Evolutionary conservation across 2,888 invertebrate species (phyloP).

Genomic region (Noctua janthe): DNA sequence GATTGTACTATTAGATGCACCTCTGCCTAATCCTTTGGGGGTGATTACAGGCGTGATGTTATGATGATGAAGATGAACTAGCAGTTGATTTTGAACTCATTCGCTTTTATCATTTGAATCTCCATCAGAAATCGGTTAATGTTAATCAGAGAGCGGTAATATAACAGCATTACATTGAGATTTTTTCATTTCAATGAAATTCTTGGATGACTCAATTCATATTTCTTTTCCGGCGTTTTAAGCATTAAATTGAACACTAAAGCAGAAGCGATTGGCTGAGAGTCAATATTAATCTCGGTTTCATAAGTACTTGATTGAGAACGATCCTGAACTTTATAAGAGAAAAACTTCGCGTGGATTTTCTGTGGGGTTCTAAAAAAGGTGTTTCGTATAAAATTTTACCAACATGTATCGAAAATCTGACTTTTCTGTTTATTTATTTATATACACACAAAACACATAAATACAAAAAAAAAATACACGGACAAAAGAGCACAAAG

Average conservation of each 20-base stretch:
- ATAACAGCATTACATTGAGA: background rate
- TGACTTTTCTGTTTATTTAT: background rate
- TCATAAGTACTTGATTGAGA: background rate
- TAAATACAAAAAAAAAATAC: background rate
- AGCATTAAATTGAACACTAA: conserved; percentile 11
- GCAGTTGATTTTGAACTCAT: background rate
- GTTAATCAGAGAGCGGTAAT: background rate
- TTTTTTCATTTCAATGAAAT: conserved; percentile 17
- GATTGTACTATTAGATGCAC: background rate
- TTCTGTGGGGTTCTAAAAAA: background rate
- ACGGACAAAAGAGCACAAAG: background rate
- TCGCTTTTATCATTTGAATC: background rate
- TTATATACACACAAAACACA: background rate
- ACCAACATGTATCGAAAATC: background rate
- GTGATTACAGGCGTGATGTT: background rate
- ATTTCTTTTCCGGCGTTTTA: conserved; percentile 5
- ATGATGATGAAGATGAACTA: background rate
- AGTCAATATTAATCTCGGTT: conserved; percentile 29
- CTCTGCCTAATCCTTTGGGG: background rate
- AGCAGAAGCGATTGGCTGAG: conserved; percentile 9
- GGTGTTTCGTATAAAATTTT: background rate
- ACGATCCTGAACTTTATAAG: background rate
- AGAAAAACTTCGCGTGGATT: background rate
- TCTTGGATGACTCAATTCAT: background rate
- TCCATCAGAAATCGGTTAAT: background rate